Conservation (phyloP, 92 coral and sea anemone genomes). For the Epizoanthus rinbou region DNA sequence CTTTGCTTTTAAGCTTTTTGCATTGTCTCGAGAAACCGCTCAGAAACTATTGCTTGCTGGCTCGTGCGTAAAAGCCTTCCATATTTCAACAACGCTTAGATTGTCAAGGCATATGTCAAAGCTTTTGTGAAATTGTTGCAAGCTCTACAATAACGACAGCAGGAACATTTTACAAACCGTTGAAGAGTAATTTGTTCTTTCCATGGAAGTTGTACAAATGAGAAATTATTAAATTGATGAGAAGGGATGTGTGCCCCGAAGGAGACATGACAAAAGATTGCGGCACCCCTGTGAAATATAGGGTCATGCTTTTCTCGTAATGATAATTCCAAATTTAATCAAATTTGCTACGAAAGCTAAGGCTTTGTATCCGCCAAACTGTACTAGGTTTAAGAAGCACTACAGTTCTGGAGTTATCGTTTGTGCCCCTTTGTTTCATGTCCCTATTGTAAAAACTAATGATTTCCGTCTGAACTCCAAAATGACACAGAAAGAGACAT, state of each 20-base stretch:
- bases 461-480: not conserved
- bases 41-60: constrained; percentile 16
- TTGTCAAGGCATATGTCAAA: not conserved
- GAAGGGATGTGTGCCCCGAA: constrained; percentile 10
- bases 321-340: constrained; percentile 22
- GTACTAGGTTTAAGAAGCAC: not conserved
- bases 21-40: constrained; percentile 9
- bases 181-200: not conserved
- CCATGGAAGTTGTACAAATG: constrained; percentile 16
- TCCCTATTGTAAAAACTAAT: not conserved
- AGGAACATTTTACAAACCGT: not conserved
- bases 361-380: not conserved
- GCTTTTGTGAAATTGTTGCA: not conserved
- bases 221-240: constrained; percentile 33
- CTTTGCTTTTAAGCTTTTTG: not conserved
- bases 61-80: constrained; percentile 14
- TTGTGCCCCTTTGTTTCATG: not conserved
- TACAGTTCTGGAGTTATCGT: not conserved
- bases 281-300: constrained; percentile 30
- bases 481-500: not conserved
- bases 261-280: constrained; percentile 21
- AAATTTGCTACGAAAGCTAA: constrained; percentile 6
- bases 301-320: constrained; percentile 15
- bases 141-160: not conserved
- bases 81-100: not conserved